A percentile compares a stretch with the other conserved stretches of the same genome.
phyloP scores from a whole-genome alignment of 2,888 invertebrate genomes.

The Dione vanillae region DNA sequence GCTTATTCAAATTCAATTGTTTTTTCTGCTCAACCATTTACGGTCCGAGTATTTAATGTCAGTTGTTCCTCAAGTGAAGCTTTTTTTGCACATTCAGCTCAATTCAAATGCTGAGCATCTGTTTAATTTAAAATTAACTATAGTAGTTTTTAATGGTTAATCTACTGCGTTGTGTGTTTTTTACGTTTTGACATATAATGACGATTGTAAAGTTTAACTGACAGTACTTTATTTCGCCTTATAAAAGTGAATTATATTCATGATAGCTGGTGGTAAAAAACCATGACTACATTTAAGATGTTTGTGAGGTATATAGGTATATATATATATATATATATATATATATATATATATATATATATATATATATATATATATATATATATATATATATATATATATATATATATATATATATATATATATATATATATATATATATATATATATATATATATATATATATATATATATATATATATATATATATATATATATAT shows the following conservation, averaged over 20 bases:
- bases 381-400: too few species aligned
- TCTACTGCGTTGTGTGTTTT: neutral
- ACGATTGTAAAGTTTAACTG: conserved; percentile 19
- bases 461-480: neutral
- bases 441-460: too few species aligned
- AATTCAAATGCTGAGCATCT: conserved; percentile 25
- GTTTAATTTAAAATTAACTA: conserved; percentile 13
- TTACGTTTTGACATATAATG: conserved; percentile 22
- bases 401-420: too few species aligned
- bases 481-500: neutral
- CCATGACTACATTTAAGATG: too few species aligned
- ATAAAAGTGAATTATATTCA: neutral
- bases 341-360: too few species aligned
- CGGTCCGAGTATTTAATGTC: conserved; percentile 23
- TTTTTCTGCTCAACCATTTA: conserved; percentile 26
- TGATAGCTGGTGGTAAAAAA: neutral
- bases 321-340: neutral
- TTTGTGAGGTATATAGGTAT: neutral
- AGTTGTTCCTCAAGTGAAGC: conserved; percentile 28
- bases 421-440: too few species aligned
- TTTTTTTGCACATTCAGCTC: conserved; percentile 13
- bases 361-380: too few species aligned
- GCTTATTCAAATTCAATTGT: conserved; percentile 33
- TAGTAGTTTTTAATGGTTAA: neutral
- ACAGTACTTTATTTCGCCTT: neutral